Base-by-base conservation (phyloP, 2,113 vertebrate species). In the Typhlomys cinereus region DNA sequence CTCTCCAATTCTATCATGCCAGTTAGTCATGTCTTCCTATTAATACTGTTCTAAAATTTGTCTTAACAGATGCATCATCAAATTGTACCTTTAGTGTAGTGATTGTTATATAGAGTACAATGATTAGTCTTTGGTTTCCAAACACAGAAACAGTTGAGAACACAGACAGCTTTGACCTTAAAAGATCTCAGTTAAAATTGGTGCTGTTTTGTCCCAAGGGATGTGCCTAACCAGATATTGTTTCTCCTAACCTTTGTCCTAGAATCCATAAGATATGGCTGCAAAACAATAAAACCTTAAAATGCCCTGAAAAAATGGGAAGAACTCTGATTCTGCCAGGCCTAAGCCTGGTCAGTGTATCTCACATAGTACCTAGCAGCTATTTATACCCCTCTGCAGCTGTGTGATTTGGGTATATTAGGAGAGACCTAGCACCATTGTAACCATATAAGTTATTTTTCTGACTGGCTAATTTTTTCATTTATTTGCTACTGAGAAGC, bases 61-160 rank as follows among this genome's bases (percentile, higher is more conserved):
- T 82, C 76, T 79, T 67, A 94, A 75, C 61, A 83, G 76, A 89
- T 93, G 86, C n/a, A 79, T 96, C 91, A 96, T 39, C 76, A 96
- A 92, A 95, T 94, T 97, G 70, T 76, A 85, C 83, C 80, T 86
- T 94, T 69, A 52, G 48, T 57, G 34, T 64, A 10, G 54, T 50
- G 85, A 91, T 36, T 41, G 70, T 73, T 88, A 76, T 50, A 21
- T 54, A 81, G 44, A 92, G 17, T 20, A 29, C 7, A 74, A 88
- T 62, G 64, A 64, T 81, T 81, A 12, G 39, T 93, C 59, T 93
- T 85, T 29, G 27, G 23, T 87, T 96, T 91, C 84, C 48, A 89
- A 93, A 89, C 18, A 85, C 17, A 61, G 27, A 79, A 17, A 66
- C 14, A 62, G 36, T 29, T 83, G 27, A 36, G 57, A 62, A 61